Conservation (phyloP, 2,888 invertebrate species). For the Meandrusa payeni region DNA sequence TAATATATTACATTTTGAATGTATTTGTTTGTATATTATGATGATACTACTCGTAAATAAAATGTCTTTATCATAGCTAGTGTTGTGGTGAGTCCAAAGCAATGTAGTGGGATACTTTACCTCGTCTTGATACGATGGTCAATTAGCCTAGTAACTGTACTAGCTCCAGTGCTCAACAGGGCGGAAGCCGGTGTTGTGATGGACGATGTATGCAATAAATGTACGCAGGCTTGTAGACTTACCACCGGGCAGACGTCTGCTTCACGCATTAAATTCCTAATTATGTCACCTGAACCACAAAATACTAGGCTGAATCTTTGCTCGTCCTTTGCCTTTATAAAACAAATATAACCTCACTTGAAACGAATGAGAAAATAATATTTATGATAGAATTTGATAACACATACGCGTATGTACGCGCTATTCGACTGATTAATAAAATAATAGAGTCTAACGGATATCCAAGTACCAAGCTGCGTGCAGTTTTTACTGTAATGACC, state of each 20-base stretch:
- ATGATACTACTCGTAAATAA: no score
- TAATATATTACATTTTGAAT: no score
- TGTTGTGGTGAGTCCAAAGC: no score
- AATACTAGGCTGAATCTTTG: neutral
- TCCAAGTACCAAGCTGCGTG: conserved; percentile 15
- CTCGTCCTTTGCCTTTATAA: conserved; percentile 2
- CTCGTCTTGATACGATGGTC: no score
- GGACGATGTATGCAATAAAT: no score
- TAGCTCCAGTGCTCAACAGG: no score
- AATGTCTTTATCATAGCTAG: no score
- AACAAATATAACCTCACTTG: neutral
- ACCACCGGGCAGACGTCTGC: neutral
- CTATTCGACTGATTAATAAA: conserved; percentile 16
- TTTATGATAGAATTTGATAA: neutral
- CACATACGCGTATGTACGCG: neutral
- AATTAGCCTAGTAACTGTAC: no score
- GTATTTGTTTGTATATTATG: no score
- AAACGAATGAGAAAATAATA: neutral
- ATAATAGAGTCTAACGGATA: conserved; percentile 45
- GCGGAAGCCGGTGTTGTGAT: no score
- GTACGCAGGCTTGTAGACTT: neutral
- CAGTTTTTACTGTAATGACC: conserved; percentile 52
- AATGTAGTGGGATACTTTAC: no score
- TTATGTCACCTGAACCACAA: neutral
- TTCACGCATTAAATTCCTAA: no score